Evolutionary conservation across 2,888 invertebrate species (phyloP).

Genomic region (Caenorhabditis sp.): DNA sequence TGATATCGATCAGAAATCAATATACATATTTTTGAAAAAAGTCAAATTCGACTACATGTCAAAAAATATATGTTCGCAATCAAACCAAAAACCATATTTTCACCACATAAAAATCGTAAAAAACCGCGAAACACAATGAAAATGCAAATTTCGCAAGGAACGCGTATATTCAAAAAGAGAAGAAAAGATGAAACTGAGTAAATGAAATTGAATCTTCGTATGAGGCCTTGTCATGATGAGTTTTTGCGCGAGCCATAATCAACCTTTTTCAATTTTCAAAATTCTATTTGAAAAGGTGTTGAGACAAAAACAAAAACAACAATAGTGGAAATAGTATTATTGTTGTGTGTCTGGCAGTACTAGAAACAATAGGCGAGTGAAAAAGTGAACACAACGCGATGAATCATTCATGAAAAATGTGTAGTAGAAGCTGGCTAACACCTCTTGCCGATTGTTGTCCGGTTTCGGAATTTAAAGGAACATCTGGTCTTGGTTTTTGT

Average conservation of each 20-base stretch:
- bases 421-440: not conserved
- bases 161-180: not conserved
- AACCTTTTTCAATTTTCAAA: not conserved
- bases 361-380: not conserved
- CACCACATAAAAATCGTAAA: not conserved
- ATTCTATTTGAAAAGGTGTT: not conserved
- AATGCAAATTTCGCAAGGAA: not conserved
- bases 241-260: not conserved
- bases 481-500: too few relatives aligned
- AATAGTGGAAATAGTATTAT: not conserved
- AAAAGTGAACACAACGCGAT: not conserved
- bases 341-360: not conserved
- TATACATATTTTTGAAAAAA: too few relatives aligned
- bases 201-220: not conserved
- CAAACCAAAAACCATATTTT: not conserved
- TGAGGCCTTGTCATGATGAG: not conserved
- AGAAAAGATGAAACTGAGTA: not conserved
- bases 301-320: not conserved
- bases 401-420: not conserved
- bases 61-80: not conserved
- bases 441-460: not conserved
- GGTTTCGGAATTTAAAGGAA: too few relatives aligned
- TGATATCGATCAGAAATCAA: too few relatives aligned
- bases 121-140: not conserved
- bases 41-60: not conserved